Percentiles rank a stretch among this genome's conserved stretches.
Conservation (phyloP, 2,888 invertebrate genomes). For the Drosophila villosipedis region DNA sequence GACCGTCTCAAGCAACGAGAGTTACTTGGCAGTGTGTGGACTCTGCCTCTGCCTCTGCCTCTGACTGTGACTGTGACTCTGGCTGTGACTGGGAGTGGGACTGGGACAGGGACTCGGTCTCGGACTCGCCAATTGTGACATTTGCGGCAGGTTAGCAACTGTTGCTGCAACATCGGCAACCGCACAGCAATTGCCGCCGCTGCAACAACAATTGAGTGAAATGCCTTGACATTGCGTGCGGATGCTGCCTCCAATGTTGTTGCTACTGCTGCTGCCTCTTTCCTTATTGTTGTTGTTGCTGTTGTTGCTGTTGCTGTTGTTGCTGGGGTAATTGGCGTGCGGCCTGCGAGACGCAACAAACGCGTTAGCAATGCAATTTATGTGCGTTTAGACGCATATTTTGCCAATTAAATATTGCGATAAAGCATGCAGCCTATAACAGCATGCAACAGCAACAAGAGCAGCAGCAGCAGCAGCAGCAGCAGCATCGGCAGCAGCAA, state of each 20-base stretch:
- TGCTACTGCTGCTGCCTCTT: constrained; percentile 41
- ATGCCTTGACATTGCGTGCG: constrained; percentile 79
- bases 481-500: constrained; percentile 14
- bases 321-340: constrained; percentile 72
- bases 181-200: constrained; percentile 73
- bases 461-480: constrained; percentile 24
- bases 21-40: constrained; percentile 20
- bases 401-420: constrained; percentile 85
- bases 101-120: constrained; percentile 11
- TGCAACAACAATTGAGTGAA: constrained; percentile 71
- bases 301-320: constrained; percentile 22
- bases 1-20: constrained; percentile 19
- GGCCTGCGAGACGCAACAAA: constrained; percentile 72
- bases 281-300: constrained; percentile 7
- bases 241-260: constrained; percentile 52
- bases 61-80: background rate
- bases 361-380: constrained; percentile 83
- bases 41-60: background rate
- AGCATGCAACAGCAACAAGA: constrained; percentile 47
- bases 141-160: constrained; percentile 70
- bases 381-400: constrained; percentile 85
- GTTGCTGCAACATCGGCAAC: constrained; percentile 46
- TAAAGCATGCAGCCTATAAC: constrained; percentile 82
- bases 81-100: background rate
- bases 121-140: constrained; percentile 63